These are phyloP conservation scores for Eurytoma californica DNA, from an alignment of 2,888 invertebrate species.

Conservation along the genomic window DNA sequence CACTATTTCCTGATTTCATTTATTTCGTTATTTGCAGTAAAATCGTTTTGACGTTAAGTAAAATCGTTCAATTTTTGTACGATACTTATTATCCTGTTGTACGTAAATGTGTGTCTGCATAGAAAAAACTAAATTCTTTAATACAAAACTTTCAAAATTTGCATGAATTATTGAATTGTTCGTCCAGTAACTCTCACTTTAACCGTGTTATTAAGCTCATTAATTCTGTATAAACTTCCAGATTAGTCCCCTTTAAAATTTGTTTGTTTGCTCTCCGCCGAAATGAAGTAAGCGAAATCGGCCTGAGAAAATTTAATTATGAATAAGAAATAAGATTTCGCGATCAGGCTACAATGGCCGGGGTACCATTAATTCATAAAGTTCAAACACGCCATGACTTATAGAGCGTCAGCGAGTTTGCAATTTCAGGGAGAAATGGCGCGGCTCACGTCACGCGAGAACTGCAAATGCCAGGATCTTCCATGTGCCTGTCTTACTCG, in stretches of 20 bases:
- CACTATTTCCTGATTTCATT: no score
- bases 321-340: background rate
- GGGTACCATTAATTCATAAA: slow-evolving; percentile 26
- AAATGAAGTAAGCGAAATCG: background rate
- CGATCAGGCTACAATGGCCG: slow-evolving; percentile 13
- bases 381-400: slow-evolving; percentile 1
- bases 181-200: no score
- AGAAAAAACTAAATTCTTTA: no score
- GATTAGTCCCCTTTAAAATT: background rate
- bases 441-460: slow-evolving; percentile 27
- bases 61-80: no score
- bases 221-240: no score
- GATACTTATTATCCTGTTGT: no score
- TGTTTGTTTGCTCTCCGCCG: background rate
- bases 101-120: no score
- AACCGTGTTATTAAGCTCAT: no score
- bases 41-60: no score
- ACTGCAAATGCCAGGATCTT: slow-evolving; percentile 40
- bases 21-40: no score
- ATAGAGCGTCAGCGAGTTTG: background rate
- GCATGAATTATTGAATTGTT: no score
- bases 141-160: no score
- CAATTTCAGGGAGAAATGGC: background rate
- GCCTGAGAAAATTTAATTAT: slow-evolving; percentile 20
- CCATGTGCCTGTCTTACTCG: slow-evolving; percentile 23